Conservation (phyloP, 2,113 vertebrate species). For the Pseudois nayaur region DNA sequence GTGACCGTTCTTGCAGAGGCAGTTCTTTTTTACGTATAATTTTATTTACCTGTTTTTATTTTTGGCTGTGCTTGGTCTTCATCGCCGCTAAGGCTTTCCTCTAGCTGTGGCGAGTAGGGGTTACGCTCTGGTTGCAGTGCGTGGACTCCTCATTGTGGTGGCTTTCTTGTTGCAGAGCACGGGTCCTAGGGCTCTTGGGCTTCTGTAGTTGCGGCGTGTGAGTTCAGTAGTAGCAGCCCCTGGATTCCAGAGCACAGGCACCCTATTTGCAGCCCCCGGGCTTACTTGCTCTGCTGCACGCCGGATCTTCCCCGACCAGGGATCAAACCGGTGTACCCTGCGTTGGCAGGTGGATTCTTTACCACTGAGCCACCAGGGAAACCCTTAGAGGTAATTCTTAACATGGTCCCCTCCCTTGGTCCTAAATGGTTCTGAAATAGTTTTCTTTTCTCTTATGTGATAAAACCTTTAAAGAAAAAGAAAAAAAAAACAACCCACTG, state of each 20-base stretch:
- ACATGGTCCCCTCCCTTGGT: not conserved
- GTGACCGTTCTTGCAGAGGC: not conserved
- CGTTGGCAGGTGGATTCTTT: not conserved
- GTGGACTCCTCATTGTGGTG: not conserved
- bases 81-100: accelerated
- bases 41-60: not conserved
- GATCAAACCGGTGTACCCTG: not conserved
- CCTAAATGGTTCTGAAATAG: not conserved
- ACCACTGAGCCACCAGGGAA: not conserved
- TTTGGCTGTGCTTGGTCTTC: not conserved
- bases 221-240: not conserved
- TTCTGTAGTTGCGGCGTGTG: not conserved
- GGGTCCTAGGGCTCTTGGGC: accelerated
- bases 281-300: not conserved
- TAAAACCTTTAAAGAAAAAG: constrained; percentile 13
- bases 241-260: not conserved
- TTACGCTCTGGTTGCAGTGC: not conserved
- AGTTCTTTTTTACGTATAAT: not conserved
- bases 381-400: not conserved
- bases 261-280: accelerated
- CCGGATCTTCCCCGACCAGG: not conserved
- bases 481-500: not conserved
- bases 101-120: not conserved
- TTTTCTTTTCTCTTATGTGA: not conserved
- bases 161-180: not conserved